Evolutionary conservation across 2,888 invertebrate genomes (phyloP), one percentile per base, ranked within the genome.

Genomic region (Agriopis aurantiaria): DNA sequence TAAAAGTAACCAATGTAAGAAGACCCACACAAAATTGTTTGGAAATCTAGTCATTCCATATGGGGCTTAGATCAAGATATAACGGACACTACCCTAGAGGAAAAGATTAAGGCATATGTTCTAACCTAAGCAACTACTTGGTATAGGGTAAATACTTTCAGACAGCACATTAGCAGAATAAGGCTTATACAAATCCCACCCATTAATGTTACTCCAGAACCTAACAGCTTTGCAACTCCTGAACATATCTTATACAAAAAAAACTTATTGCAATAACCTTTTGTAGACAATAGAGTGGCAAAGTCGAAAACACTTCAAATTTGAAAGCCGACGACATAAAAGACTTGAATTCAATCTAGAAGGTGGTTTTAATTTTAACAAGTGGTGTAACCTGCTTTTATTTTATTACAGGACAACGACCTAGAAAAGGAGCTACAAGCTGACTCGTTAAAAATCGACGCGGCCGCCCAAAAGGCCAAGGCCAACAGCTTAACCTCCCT

Each of bases 31-130:
- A 89, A 90, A 66, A 93, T 84, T 73, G 82, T 93, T 6, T 94
- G 93, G 0, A 96, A 96, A 73, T 96, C 95, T 0, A 94, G 95
- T 68, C 82, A 96, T 59, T 95, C 96, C 0, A 88, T 95, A 86
- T 96, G 96, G 0, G 96, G 96, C 0, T 74, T 96, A 43, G 95
- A 95, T 60, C 95, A 96, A 75, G 93, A 92, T 0, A 77, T 91
- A 78, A 85, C 95, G 69, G 93, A 95, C 17, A 85, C 89, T 0
- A 88, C 86, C 60, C 45, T 89, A 14, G 82, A 85, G 1, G 85
- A 94, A 77, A 87, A 92, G 74, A 86, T 76, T 74, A 88, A 95
- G 78, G 90, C 88, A 84, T 87, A 93, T 87, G 91, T 91, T 33
- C 33, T 33, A 33, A 33, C 33, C 33, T 33, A 33, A 33, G 5